Evolutionary conservation across 2,113 vertebrate species (phyloP), one percentile per base, ranked within the genome.

Genomic region (Heterochromis multidens): DNA sequence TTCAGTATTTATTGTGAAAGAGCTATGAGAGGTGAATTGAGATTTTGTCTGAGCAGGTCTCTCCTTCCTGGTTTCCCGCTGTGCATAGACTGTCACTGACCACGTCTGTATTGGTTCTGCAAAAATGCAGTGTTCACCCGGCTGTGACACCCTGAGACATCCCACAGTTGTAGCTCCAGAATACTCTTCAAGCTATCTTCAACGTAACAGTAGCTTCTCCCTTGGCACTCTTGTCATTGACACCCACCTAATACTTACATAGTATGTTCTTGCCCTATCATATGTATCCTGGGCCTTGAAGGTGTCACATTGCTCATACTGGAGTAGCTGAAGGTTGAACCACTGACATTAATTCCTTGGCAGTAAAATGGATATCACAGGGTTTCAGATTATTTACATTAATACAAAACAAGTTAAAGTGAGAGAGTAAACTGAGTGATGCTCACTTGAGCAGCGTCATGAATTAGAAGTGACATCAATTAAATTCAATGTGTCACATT

Each of bases 301-400:
- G 87, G 92, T 93, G 88, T 95, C 94, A 92, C 62, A 62, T 94
- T 91, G 80, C 92, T 93, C 77, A 78, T 65, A 79, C 61, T 76
- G 84, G 81, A 77, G 67, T 79, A 67, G 49, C 80, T 43, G 83
- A 85, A 84, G 58, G 80, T 83, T 54, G 58, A 81, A 59, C 7
- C 61, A 78, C 16, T 65, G 59, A 80, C 46, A 76, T 12, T 8
- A 19, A 58, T 40, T 72, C 54, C 16, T 58, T 63, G 13, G 11
- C 31, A 29, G 23, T 57, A 56, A 2, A 0, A 10, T 43, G 46
- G 1, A 40, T 9, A 29, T 65, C 5, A 17, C 25, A n/a, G 27
- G 27, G 31, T 82, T 77, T 90, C 56, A 62, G 29, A 1, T 3
- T 31, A 14, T 49, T 16, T 8, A 0, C 58, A 4, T 65, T 1